phyloP scores from a whole-genome alignment of 2,888 invertebrate species.

The Cerastis rubricosa region DNA sequence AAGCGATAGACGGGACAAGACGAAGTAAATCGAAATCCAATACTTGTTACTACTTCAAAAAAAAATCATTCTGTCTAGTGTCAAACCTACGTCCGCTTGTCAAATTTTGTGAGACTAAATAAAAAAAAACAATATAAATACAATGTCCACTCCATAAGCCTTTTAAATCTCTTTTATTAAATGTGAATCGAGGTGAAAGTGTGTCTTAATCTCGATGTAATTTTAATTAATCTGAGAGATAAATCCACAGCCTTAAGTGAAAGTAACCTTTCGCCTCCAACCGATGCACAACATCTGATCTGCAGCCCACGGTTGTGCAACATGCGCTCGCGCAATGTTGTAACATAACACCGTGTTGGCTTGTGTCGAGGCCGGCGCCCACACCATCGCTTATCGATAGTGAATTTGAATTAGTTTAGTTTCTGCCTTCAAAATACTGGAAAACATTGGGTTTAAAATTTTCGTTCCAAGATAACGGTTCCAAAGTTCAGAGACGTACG shows the following conservation, averaged over 20 bases:
- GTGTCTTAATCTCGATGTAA: neutral
- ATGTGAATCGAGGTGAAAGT: neutral
- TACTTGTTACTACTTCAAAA: no score
- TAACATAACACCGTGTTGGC: conserved; percentile 23
- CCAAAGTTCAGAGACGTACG: neutral
- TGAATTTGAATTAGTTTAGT: conserved; percentile 41
- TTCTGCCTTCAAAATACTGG: conserved; percentile 1
- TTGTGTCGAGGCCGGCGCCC: conserved; percentile 55
- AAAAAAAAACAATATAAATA: no score
- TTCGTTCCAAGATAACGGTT: neutral
- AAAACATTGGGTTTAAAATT: neutral
- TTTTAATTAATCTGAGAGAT: neutral
- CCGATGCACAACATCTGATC: conserved; percentile 22
- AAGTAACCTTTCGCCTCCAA: conserved; percentile 44
- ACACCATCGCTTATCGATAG: conserved; percentile 43
- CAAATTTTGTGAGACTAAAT: no score
- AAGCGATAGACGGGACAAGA: no score
- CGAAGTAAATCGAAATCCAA: no score
- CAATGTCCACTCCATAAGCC: no score
- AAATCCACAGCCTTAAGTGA: conserved; percentile 4
- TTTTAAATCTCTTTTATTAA: no score
- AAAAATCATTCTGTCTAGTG: no score
- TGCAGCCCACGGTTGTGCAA: conserved; percentile 33
- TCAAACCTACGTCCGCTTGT: no score
- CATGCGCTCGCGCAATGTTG: conserved; percentile 27